phyloP scores from a whole-genome alignment of 2,113 vertebrate species.

The Emydura subglobosa region DNA sequence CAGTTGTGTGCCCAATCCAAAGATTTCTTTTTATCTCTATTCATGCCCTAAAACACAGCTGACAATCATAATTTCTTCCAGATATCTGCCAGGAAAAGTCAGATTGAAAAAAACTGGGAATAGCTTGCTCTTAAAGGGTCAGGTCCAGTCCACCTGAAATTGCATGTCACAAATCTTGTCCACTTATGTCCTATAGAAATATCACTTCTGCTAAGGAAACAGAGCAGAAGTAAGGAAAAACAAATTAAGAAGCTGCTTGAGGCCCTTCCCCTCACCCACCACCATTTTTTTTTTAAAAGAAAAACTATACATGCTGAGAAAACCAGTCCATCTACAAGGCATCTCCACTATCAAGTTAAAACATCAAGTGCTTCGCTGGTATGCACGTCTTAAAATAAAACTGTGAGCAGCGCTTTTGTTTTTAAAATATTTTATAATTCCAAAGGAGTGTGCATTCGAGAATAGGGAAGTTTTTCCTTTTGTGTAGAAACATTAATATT shows the following conservation, averaged over 20 bases:
- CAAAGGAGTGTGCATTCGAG: not conserved
- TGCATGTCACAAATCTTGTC: not conserved
- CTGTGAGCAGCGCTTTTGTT: not conserved
- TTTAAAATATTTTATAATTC: not conserved
- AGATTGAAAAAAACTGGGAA: not conserved
- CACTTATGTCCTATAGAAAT: not conserved
- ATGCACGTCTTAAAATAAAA: not conserved
- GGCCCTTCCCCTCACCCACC: not conserved
- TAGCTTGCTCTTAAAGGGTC: not conserved
- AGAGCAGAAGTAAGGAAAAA: not conserved
- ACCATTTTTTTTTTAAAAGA: not conserved
- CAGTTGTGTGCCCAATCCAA: not conserved
- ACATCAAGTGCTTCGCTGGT: not conserved
- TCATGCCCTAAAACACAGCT: not conserved
- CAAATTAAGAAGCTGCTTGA: not conserved
- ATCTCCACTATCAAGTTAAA: not conserved
- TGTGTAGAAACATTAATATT: not conserved
- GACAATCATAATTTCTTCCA: not conserved
- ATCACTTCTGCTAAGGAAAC: not conserved
- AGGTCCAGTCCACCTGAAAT: not conserved
- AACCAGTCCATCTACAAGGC: constrained; percentile 9
- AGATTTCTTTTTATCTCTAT: not conserved
- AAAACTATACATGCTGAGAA: constrained; percentile 22
- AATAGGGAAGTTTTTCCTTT: not conserved
- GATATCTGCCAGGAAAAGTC: not conserved